A percentile compares a stretch with the other conserved stretches of the same genome.
Evolutionary conservation across 2,797 vertebrate species (phyloP).

Genomic region (Sciaenops ocellatus): DNA sequence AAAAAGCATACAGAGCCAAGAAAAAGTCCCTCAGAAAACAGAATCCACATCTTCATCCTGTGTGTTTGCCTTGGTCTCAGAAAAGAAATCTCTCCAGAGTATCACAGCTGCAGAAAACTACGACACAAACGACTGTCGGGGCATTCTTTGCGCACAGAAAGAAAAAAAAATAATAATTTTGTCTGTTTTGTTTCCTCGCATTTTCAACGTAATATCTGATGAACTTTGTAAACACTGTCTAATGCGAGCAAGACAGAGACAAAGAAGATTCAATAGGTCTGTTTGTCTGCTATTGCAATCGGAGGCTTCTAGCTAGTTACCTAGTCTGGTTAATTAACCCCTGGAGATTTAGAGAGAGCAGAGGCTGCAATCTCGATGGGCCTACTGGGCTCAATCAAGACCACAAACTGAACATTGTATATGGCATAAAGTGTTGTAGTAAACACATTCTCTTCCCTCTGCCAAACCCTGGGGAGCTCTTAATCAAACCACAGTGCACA

Average conservation of each 20-base stretch:
- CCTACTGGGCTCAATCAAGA: constrained; percentile 93
- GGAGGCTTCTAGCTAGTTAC: constrained; percentile 80
- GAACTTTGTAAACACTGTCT: constrained; percentile 28
- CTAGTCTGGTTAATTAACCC: constrained; percentile 91
- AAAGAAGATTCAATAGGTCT: constrained; percentile 58
- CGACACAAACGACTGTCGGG: constrained; percentile 1
- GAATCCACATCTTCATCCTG: constrained; percentile 48
- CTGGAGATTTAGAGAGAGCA: constrained; percentile 80
- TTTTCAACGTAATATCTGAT: constrained; percentile 12
- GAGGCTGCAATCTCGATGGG: constrained; percentile 87
- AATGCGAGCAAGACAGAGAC: constrained; percentile 27
- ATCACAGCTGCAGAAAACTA: constrained; percentile 41
- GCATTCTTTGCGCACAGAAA: background rate
- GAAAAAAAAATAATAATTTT: background rate
- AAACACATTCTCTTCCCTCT: constrained; percentile 88
- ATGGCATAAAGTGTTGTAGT: constrained; percentile 88
- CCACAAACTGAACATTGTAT: constrained; percentile 85
- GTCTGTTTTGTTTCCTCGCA: background rate
- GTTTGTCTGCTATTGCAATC: constrained; percentile 75
- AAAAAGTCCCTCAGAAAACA: constrained; percentile 33
- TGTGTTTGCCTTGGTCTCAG: constrained; percentile 26
- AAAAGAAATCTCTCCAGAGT: constrained; percentile 44
- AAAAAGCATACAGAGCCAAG: constrained; percentile 34
- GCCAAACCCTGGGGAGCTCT: constrained; percentile 79
- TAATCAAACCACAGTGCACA: constrained; percentile 89